Evolutionary conservation across 23 tunicate genomes (phyloP), one percentile per base, ranked within the genome.

Genomic region (Oikopleura vanhoeffeni): DNA sequence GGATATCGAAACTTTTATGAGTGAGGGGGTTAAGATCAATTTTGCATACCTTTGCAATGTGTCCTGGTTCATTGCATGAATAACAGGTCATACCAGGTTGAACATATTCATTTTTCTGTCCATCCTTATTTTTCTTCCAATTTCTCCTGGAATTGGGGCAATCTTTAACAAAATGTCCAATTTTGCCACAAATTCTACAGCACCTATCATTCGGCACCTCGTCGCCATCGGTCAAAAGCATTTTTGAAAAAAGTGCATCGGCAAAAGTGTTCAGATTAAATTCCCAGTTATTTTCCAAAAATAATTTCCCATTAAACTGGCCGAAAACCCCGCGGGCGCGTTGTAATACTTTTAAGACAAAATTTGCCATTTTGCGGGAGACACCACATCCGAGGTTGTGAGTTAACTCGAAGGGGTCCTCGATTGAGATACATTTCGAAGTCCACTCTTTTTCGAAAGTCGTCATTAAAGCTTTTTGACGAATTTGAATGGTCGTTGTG

Each of bases 381-480:
- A 92, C 90, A 0, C 92, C 97, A 0, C 91, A 88, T 0, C 91
- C 98, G 36, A 94, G 86, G 58, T 94, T 94, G 85, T 94, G 98
- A 41, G 67, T 86, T 35, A 90, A 41, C 57, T 88, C 90, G 85
- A 94, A 94, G 32, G 98, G 98, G 71, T 94, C 98, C 76, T 94
- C 98, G 41, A 94, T 94, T n/a, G 86, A 94, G 39, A 94, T 90
- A 40, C 41, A 90, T 64, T 90, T 94, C 40, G 91, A 88, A 1
- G 91, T 86, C 98, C 98, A 94, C 67, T 90, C 95, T 91, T 95
- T 95, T 60, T 90, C 96, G 83, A 95, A 90, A 40, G 87, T 76
- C 0, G 99, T 88, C 57, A 90, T 57, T 32, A 67, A 76, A 64
- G 84, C 84, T 60, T 88, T 88, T 83, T 90, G 90, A 57, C 91